These are phyloP conservation scores for Syngnathoides biaculeatus DNA, from an alignment of 2,113 vertebrate genomes.

Conservation along the genomic window DNA sequence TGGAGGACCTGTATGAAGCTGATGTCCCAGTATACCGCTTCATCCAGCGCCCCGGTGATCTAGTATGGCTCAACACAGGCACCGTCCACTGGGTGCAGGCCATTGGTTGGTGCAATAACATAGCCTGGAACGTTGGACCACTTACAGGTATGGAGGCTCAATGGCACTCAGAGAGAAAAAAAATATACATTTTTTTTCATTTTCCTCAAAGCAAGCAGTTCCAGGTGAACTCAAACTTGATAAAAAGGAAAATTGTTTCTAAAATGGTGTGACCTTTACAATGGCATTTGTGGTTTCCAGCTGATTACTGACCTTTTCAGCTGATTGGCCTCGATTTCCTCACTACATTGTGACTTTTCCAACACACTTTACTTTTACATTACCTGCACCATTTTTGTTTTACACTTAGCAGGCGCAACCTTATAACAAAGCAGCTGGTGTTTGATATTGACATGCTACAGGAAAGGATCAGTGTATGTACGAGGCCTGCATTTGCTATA, in stretches of 20 bases:
- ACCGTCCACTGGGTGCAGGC: constrained; percentile 99
- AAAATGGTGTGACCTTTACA: constrained; percentile 13
- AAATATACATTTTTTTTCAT: not conserved
- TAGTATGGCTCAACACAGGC: constrained; percentile 98
- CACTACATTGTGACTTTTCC: not conserved
- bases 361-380: not conserved
- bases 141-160: constrained; percentile 80
- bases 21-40: constrained; percentile 97
- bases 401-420: not conserved
- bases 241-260: not conserved
- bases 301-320: constrained; percentile 41
- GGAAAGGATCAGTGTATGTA: not conserved
- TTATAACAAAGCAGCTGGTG: not conserved
- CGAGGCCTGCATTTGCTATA: not conserved
- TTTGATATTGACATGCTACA: not conserved
- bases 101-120: constrained; percentile 99
- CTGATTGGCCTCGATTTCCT: constrained; percentile 10
- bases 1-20: constrained; percentile 97
- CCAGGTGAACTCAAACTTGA: not conserved
- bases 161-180: not conserved
- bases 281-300: constrained; percentile 7
- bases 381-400: not conserved
- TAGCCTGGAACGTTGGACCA: constrained; percentile 96
- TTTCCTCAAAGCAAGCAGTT: not conserved
- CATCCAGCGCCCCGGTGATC: constrained; percentile 96